phyloP scores from a whole-genome alignment of 2,113 vertebrate genomes.

The Oxyruncus cristatus region DNA sequence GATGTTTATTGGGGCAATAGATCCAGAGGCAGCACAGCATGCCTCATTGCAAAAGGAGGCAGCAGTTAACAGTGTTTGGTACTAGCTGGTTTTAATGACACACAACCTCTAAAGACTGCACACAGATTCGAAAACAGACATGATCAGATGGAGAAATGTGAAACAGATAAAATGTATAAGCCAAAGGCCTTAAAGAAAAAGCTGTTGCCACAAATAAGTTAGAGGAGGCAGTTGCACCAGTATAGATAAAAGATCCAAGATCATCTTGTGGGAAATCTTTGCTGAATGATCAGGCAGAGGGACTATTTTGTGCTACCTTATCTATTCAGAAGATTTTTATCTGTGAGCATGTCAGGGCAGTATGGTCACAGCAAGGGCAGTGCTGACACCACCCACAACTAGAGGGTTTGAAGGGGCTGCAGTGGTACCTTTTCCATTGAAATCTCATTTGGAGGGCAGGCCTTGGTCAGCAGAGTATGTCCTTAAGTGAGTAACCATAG shows the following conservation, averaged over 20 bases:
- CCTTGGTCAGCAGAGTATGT: neutral
- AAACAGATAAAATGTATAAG: neutral
- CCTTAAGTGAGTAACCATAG: neutral
- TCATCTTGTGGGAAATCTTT: constrained; percentile 8
- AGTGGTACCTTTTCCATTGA: neutral
- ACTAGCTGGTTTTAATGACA: constrained; percentile 9
- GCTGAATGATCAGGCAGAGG: neutral
- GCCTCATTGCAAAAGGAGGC: constrained; percentile 44
- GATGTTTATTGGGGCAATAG: constrained; percentile 67
- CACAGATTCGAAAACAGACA: neutral
- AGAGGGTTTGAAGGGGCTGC: neutral
- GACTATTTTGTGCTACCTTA: neutral
- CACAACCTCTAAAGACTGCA: neutral
- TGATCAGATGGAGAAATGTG: neutral
- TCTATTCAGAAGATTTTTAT: neutral
- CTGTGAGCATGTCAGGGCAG: neutral
- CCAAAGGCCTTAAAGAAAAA: neutral
- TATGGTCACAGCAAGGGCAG: neutral
- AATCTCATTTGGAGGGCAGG: neutral
- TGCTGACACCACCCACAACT: neutral
- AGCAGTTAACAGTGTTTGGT: constrained; percentile 14
- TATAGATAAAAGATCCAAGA: neutral
- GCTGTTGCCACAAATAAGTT: neutral
- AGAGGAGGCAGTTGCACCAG: neutral
- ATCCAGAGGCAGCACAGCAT: constrained; percentile 44